Evolutionary conservation across 2,113 vertebrate genomes (phyloP), one percentile per base, ranked within the genome.

Genomic region (Thryonomys swinderianus): DNA sequence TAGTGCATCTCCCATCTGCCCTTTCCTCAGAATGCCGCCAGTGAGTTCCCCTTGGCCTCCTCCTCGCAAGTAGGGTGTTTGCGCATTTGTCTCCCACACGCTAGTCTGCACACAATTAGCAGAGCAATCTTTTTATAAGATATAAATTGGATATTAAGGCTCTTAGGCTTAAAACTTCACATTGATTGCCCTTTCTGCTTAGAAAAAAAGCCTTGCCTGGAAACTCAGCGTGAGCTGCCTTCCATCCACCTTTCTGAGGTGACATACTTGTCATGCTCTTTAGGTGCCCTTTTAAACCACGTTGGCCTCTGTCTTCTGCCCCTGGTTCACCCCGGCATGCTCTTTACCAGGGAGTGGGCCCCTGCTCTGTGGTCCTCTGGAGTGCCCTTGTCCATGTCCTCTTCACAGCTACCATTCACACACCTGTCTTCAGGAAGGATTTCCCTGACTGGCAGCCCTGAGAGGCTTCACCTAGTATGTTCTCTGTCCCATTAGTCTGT

Each of bases 81-180:
- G 40, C 61, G 6, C 7, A 10, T 93, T 82, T 79, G 21, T 76
- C 62, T 85, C 57, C 14, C 88, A 6, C 45, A 8, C 20, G 53
- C 88, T 57, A 71, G 69, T 74, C 55, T 73, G 7, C 16, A 51
- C 51, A 62, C 25, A 14, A 21, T 76, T 61, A 12, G 42, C 82
- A 74, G 62, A 87, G 32, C 69, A 20, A 48, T 92, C 23, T 80
- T 89, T 83, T 91, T 95, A 62, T 93, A 69, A 90, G 32, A 55
- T 80, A 53, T 53, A 76, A 59, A 34, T 96, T 57, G 37, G 9
- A 45, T 88, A 45, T 71, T 32, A 0, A 74, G 82, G 59, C 17
- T 67, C 13, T 48, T 57, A 32, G 74, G 30, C 51, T 80, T 90
- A 79, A 61, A 94, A 59, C 14, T 13, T 85, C 42, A 64, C 45